Evolutionary conservation across 1,140 invertebrate species (phyloP), one percentile per base, ranked within the genome.

Genomic region (Ruditapes philippinarum): DNA sequence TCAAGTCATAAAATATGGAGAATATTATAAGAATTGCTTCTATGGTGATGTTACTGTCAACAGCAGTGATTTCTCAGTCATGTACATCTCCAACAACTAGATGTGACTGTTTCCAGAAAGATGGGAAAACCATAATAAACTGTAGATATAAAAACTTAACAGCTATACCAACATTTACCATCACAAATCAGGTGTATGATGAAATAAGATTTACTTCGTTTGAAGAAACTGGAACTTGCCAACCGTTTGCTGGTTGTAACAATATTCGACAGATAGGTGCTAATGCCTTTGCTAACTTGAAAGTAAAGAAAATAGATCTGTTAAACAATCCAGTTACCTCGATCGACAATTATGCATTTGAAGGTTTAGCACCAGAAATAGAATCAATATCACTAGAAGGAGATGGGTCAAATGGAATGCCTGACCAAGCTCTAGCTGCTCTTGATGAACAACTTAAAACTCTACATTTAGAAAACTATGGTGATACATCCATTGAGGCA

Each of bases 281-380:
- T 14, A 89, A 90, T 87, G 91, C 92, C 9, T 95, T 94, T 91
- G n/a, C 45, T 12, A 92, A 91, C 51, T 76, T 94, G n/a, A 68
- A 62, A 65, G 89, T 94, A 17, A 84, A 91, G 79, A 76, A 82
- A 83, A 79, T 94, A 28, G 91, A 93, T 62, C 78, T 94, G 3
- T 65, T 60, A 14, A 54, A 57, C 22, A 94, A 93, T 78, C 65
- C 33, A 7, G 33, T 94, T 14, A 73, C 40, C 17, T 70, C 22
- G 33, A 51, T 93, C 7, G 28, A 51, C 36, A 36, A 76, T 33
- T 14, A 70, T n/a, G 73, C 91, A 33, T 94, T 94, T 88, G 25
- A 17, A 60, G 91, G 90, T 14, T 38, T 78, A 45, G 57, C 87
- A 42, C 31, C 31, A 33, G 65, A 89, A 80, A 38, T 94, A 11